Conservation (phyloP, 2,113 vertebrate genomes). For the Labeo rohita region DNA sequence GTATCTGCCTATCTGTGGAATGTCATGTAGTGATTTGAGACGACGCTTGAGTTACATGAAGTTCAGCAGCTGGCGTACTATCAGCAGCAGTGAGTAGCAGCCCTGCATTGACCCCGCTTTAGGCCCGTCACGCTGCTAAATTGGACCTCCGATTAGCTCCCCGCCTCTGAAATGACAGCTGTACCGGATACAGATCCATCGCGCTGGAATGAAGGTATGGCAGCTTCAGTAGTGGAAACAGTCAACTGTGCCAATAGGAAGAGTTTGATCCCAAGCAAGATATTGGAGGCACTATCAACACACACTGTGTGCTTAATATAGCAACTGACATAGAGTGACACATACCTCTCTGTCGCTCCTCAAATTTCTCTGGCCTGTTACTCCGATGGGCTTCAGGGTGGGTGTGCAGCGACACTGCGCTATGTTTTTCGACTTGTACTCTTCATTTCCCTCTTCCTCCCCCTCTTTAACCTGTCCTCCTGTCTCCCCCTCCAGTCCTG, state of each 20-base stretch:
- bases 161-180: conserved; percentile 48
- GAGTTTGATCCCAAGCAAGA: conserved; percentile 79
- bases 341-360: conserved; percentile 56
- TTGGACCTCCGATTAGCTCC: conserved; percentile 44
- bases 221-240: conserved; percentile 62
- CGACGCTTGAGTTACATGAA: conserved; percentile 4
- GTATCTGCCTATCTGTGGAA: neutral
- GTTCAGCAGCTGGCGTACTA: conserved; percentile 41
- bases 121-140: conserved; percentile 18
- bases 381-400: conserved; percentile 24
- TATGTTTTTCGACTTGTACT: conserved; percentile 27
- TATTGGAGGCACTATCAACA: conserved; percentile 80
- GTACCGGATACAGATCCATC: conserved; percentile 53
- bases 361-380: conserved; percentile 46
- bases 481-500: conserved; percentile 38
- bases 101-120: neutral
- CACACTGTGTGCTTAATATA: conserved; percentile 78
- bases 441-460: conserved; percentile 51
- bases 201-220: conserved; percentile 34
- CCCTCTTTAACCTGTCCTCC: conserved; percentile 42
- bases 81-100: conserved; percentile 34
- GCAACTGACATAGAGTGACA: conserved; percentile 75
- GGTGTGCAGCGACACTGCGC: conserved; percentile 9
- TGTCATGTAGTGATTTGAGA: conserved; percentile 13
- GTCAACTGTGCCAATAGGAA: conserved; percentile 78